phyloP scores from a whole-genome alignment of 2,888 invertebrate genomes.

The Sesia bembeciformis region DNA sequence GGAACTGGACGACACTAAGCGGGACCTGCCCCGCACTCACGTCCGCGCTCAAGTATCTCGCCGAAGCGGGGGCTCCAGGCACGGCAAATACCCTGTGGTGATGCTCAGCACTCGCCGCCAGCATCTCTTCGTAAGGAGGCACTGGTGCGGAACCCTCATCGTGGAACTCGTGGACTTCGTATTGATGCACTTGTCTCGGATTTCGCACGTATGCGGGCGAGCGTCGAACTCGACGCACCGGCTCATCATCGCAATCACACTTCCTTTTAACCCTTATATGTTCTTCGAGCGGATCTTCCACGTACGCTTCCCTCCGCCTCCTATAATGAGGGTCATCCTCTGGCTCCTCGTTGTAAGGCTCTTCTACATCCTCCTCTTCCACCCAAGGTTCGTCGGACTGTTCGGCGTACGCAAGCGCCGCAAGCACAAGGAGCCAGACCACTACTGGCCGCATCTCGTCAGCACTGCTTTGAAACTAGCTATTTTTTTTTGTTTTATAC shows the following conservation, averaged over 20 bases:
- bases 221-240: conserved; percentile 19
- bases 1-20: conserved; percentile 18
- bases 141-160: conserved; percentile 37
- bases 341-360: conserved; percentile 3
- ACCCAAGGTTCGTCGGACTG: conserved; percentile 41
- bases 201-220: conserved; percentile 25
- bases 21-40: conserved; percentile 20
- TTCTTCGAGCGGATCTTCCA: conserved; percentile 38
- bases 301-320: conserved; percentile 29
- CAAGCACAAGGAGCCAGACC: conserved; percentile 36
- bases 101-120: conserved; percentile 61
- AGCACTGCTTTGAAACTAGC: conserved; percentile 27
- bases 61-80: conserved; percentile 20
- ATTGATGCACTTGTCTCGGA: conserved; percentile 52
- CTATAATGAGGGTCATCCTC: conserved; percentile 21
- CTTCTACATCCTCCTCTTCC: conserved; percentile 35
- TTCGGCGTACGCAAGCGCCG: conserved; percentile 26
- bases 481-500: conserved; percentile 55
- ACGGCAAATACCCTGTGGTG: conserved; percentile 49
- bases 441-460: conserved; percentile 42
- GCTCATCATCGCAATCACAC: conserved; percentile 23
- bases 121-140: conserved; percentile 57
- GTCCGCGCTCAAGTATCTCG: conserved; percentile 29
- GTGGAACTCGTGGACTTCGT: conserved; percentile 54
- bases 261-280: conserved; percentile 44